Base-by-base conservation (phyloP, 2,797 vertebrate species). In the Sebastes hopkinsi region DNA sequence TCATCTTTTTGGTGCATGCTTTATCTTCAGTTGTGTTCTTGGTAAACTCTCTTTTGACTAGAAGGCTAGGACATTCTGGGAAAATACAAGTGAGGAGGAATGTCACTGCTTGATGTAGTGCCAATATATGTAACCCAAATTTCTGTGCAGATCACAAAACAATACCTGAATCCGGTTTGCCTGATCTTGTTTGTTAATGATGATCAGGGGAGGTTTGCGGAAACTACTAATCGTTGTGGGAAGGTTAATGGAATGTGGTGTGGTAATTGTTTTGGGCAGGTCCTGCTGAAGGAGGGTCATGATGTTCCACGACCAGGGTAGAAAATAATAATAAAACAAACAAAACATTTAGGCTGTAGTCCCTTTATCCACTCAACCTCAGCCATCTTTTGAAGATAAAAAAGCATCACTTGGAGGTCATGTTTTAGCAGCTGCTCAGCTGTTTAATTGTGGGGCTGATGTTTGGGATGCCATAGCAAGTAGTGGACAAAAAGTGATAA, bases 191-290 rank as follows among this genome's bases (percentile, higher is more conserved):
- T 60, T 66, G 38, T 59, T 27, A 23, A 46, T 2, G 12, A 23
- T 52, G 56, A 56, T 14, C 18, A 5, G 16, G 18, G 58, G 56
- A 36, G 30, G 12, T 73, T 68, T 71, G 18, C 11, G 7, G 60
- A 75, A 82, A 64, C 7, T 25, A 4, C 25, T 68, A 20, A 64
- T 80, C 86, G 55, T 66, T 82, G 22, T 72, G 38, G 75, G 52
- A 22, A 77, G 73, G 61, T 75, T 68, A 34, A 22, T 80, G 67
- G 77, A 83, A 77, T 81, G 80, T 65, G 22, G 18, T 52, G 18
- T 32, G 80, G 42, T 81, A n/a, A 70, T 77, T 83, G 66, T 77
- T 89, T 70, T 74, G 65, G 71, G 55, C 68, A 46, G 32, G 69
- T 82, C 8, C 2, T 50, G 52, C 81, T 80, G 60, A 67, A 84